Conservation (phyloP, 2,888 invertebrate genomes). For the Hirtodrosophila duncani region DNA sequence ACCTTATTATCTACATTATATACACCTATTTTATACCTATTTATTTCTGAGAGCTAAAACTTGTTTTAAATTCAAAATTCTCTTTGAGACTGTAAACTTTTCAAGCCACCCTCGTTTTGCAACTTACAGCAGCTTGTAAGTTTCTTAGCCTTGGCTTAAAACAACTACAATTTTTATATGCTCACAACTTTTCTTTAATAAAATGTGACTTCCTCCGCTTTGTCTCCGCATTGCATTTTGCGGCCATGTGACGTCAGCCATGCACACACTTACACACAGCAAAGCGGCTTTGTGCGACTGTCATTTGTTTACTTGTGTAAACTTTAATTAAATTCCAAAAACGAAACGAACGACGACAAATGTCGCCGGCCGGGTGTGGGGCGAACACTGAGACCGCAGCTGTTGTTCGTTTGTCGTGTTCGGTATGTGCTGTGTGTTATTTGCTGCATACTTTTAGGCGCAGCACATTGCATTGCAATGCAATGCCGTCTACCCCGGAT, state of each 20-base stretch:
- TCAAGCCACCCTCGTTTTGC: conserved; percentile 11
- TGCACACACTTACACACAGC: conserved; percentile 22
- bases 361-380: no score
- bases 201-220: conserved; percentile 36
- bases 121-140: conserved; percentile 11
- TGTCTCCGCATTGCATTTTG: conserved; percentile 50
- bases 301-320: conserved; percentile 72
- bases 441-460: conserved; percentile 25
- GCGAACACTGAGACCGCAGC: conserved; percentile 12
- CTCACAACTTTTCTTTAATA: conserved; percentile 59
- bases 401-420: conserved; percentile 23
- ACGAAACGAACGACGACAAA: conserved; percentile 53
- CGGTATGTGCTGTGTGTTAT: background rate
- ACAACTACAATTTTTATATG: conserved; percentile 29
- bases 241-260: conserved; percentile 55
- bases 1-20: no score
- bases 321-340: conserved; percentile 70
- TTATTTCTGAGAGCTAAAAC: no score
- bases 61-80: no score
- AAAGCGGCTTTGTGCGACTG: conserved; percentile 35
- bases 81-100: background rate
- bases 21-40: no score
- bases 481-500: conserved; percentile 25
- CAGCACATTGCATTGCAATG: conserved; percentile 32
- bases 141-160: conserved; percentile 23